Percentiles rank a stretch among this genome's conserved stretches.
Evolutionary conservation across 1,140 invertebrate genomes (phyloP).

Genomic region (Potamilus streckersoni): DNA sequence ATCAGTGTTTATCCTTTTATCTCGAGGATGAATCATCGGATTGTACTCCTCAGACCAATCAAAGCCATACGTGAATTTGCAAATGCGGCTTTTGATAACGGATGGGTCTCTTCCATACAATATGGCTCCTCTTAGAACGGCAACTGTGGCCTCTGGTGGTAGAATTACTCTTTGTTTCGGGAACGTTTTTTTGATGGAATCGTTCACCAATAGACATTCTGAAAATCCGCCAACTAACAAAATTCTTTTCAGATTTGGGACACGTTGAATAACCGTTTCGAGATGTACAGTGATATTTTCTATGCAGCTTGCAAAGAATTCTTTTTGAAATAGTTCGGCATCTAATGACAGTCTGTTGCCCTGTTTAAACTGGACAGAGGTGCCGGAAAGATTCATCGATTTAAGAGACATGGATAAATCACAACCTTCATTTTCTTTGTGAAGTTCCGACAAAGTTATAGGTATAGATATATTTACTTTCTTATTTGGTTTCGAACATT

Average conservation of each 20-base stretch:
- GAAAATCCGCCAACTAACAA: constrained; percentile 28
- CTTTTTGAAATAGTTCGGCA: neutral
- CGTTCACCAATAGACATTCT: constrained; percentile 13
- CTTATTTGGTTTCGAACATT: constrained; percentile 6
- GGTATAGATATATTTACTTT: constrained; percentile 7
- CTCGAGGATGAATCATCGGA: neutral
- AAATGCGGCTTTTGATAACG: constrained; percentile 7
- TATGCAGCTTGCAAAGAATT: constrained; percentile 12
- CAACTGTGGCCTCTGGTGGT: constrained; percentile 6
- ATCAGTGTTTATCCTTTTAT: constrained; percentile 13
- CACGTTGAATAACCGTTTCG: neutral
- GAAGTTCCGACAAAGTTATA: neutral
- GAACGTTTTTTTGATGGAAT: constrained; percentile 5
- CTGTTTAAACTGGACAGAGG: neutral
- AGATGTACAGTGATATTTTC: constrained; percentile 2
- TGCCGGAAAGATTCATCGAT: neutral
- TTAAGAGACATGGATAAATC: neutral
- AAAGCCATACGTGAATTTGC: constrained; percentile 15
- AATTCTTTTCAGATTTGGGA: constrained; percentile 14
- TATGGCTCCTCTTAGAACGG: constrained; percentile 21
- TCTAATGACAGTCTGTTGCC: constrained; percentile 6
- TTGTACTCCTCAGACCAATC: constrained; percentile 30
- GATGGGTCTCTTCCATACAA: constrained; percentile 16
- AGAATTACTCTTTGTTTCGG: constrained; percentile 6
- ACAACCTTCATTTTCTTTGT: constrained; percentile 10